Base-by-base conservation (phyloP, 2,113 vertebrate genomes). In the Spea multiplicata region DNA sequence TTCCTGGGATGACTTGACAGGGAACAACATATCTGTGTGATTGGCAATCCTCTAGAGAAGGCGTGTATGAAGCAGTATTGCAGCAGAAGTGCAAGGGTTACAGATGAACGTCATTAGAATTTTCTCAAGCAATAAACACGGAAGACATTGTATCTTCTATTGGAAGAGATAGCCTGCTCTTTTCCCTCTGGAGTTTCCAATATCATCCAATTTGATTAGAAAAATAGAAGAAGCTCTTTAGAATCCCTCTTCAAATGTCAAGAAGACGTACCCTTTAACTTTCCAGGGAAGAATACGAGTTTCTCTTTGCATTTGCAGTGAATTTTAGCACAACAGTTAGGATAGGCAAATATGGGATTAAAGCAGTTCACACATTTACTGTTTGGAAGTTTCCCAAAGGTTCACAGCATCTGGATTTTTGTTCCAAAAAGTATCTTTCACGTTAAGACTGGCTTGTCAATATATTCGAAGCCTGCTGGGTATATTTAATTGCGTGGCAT, bases 171-270 rank as follows among this genome's bases (percentile, higher is more conserved):
- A 78, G 66, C n/a, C 45, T 76, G 4, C 59, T 69, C 46, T 48
- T 47, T 12, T 71, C 75, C 75, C 75, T 16, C 45, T 44, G 67
- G 75, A 77, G 3, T 62, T 77, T 44, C 9, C 57, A 70, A 77
- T 64, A 64, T 77, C 59, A 53, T 70, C 70, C 64, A 53, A 48
- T 62, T 49, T 62, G 75, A 77, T 77, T 70, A 77, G 55, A 76
- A 76, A 50, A 53, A 50, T 59, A 77, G 66, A 71, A 77, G 66
- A 77, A 77, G 30, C 66, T 70, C 75, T 77, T 61, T 45, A 77
- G 46, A 71, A 47, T 70, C 45, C 53, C 59, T 50, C 64, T 17
- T 67, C 16, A 77, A 77, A 77, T 77, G 75, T 77, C 75, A 77
- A 77, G 75, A 49, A 62, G 46, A 48, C 30, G 44, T 77, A 77